Evolutionary conservation across 2,888 invertebrate genomes (phyloP), one percentile per base, ranked within the genome.

Genomic region (Lasioglossum malachurum): DNA sequence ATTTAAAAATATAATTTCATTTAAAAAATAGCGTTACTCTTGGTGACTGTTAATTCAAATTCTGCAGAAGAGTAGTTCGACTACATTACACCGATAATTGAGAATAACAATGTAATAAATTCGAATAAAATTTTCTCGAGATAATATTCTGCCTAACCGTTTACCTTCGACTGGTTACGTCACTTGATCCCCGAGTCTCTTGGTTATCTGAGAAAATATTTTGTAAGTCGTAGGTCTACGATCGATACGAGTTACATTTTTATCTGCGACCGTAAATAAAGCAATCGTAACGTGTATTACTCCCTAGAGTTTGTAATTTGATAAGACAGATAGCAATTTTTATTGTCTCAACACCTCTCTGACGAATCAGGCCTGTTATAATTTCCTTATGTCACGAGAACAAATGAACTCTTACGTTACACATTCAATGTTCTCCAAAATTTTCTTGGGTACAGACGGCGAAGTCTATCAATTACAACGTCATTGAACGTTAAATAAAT

Each of bases 161-260:
- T 23, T 19, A 23, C n/a, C 38, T 38, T n/a, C 38, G 19, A 41
- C 8, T 38, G 23, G 12, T 38, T 35, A 69, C 69, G 19, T 38
- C 69, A 35, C 23, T 38, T 12, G 69, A 38, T 38, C 12, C 2
- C 8, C 69, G 38, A 23, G 53, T 35, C 44, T n/a, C 3, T 14
- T 10, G 14, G 31, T 75, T 69, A 78, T 64, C 49, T 4, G 73
- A 67, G 76, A 10, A 84, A 77, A 77, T 67, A 77, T 84, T 84
- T 84, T 72, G 72, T 72, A 76, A 53, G 35, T 14, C 2, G 64
- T 46, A 72, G 60, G 73, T 83, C 49, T 53, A 46, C 82, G 82
- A 84, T 74, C 73, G 82, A 84, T 77, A 76, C 44, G 35, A 49
- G 35, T 64, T 23, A 23, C 8, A n/a, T n/a, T 76, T 75, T 75